Base-by-base conservation (phyloP, 2,113 vertebrate species). In the Meriones unguiculatus region DNA sequence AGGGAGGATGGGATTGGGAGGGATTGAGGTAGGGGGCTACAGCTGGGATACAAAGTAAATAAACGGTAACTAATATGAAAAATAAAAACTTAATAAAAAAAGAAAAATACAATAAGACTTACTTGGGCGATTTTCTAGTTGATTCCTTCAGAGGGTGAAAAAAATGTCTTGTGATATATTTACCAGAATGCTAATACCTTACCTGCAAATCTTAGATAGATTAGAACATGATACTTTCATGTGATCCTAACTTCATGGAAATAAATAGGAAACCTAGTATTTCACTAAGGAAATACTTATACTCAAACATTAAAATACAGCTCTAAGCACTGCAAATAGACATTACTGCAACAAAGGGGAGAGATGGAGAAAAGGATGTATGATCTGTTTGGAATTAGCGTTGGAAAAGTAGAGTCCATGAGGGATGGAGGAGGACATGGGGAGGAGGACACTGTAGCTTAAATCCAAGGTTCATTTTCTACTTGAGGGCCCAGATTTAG, bases 231-330 rank as follows among this genome's bases (percentile, higher is more conserved):
- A 72, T 50, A 52, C 18, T 85, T 86, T 85, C 17, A 85, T 82
- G 20, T 82, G 82, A 82, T 73, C 50, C 22, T 92, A 32, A 82
- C 35, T 82, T 72, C 32, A 50, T 65, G 35, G 41, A 85, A 94
- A 87, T 50, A 92, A 92, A 93, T 50, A 90, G 93, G 32, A 87
- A 46, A 94, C 72, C 7, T 46, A 87, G 2, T 87, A 88, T 65
- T 87, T 65, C 9, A 87, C 35, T 89, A 17, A 95, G 88, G 35
- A 96, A 95, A 94, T 78, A 87, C 92, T 24, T 46, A 25, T 25
- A 54, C 50, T 76, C 92, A 41, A 91, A 80, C 64, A 87, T 73
- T 94, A 86, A 94, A 97, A 96, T 95, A 87, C 54, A 96, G 32
- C 82, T 81, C 41, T 89, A 70, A 90, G 32, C 46, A 84, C 17